These are phyloP conservation scores for Cuculus canorus DNA, from an alignment of 2,797 vertebrate genomes.

Conservation along the genomic window DNA sequence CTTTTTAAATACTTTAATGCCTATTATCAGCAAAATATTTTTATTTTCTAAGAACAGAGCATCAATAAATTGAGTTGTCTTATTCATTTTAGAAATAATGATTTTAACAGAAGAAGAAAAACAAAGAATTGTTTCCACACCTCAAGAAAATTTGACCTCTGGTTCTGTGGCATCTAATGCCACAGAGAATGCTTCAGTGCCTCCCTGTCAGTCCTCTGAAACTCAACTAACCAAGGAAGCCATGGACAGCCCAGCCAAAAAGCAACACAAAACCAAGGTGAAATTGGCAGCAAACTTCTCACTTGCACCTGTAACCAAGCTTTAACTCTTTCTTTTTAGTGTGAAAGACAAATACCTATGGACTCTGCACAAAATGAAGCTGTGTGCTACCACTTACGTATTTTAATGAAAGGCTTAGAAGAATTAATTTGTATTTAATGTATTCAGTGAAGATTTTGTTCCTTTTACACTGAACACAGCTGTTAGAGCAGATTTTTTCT, in stretches of 20 bases:
- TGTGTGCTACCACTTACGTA: conserved; percentile 54
- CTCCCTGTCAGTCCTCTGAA: conserved; percentile 53
- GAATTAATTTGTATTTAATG: conserved; percentile 59
- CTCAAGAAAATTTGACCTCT: conserved; percentile 18
- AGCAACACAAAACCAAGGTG: conserved; percentile 86
- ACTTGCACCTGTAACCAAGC: conserved; percentile 84
- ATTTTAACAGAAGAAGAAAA: conserved; percentile 75
- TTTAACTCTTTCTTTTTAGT: conserved; percentile 70
- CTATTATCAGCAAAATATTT: not conserved
- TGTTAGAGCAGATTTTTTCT: conserved; percentile 61
- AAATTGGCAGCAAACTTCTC: conserved; percentile 96
- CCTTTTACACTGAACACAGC: conserved; percentile 62
- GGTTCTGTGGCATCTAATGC: not conserved
- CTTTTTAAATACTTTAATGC: not conserved
- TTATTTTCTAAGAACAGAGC: not conserved
- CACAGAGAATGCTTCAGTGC: not conserved
- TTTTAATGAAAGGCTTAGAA: conserved; percentile 59
- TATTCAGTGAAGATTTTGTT: conserved; percentile 54
- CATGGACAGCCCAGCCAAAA: conserved; percentile 87
- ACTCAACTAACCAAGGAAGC: conserved; percentile 67
- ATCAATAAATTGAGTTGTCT: not conserved
- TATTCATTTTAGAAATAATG: conserved; percentile 65
- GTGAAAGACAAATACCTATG: conserved; percentile 55
- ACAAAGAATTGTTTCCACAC: conserved; percentile 11
- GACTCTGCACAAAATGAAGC: conserved; percentile 72